Base-by-base conservation (phyloP, 2,113 vertebrate species). In the Vidua chalybeata region DNA sequence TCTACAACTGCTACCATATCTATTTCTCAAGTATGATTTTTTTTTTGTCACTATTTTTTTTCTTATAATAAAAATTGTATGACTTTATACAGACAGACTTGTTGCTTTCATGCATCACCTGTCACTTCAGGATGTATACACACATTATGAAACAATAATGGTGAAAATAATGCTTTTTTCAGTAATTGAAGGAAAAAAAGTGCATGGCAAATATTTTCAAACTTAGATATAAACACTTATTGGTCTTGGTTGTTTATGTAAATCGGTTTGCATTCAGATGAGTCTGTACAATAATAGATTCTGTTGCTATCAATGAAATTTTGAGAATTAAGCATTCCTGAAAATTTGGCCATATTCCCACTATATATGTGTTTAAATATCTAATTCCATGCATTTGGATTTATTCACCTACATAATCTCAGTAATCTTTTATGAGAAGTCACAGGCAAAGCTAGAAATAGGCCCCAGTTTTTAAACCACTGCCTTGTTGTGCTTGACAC, bases 101-200 rank as follows among this genome's bases (percentile, higher is more conserved):
- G 61, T 67, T 93, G 59, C 68, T 93, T 92, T 96, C 79, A 92
- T 64, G 80, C 49, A 59, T 91, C 68, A 86, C 63, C 72, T 81
- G 28, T 59, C 90, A 80, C 43, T 93, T 88, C 68, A 77, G 68
- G 64, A 74, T 86, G 49, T 31, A 45, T 10, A 89, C 75, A 18
- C 22, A 75, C 14, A 26, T 81, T 75, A 68, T 56, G 66, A 84
- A 94, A 88, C 17, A 49, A 63, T 43, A 71, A 56, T 6, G 13
- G 58, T 51, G 26, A 83, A 94, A 95, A 83, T 15, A 91, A 61
- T 28, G 10, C 1, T 41, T 75, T 35, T 41, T 18, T 24, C 17
- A 71, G 51, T 45, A 72, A 30, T 9, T 74, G 52, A 90, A 46
- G 16, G 11, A 58, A 77, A 71, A 88, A 11, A 19, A 37, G 17